phyloP scores from a whole-genome alignment of 2,113 vertebrate species.

The Bettongia penicillata region DNA sequence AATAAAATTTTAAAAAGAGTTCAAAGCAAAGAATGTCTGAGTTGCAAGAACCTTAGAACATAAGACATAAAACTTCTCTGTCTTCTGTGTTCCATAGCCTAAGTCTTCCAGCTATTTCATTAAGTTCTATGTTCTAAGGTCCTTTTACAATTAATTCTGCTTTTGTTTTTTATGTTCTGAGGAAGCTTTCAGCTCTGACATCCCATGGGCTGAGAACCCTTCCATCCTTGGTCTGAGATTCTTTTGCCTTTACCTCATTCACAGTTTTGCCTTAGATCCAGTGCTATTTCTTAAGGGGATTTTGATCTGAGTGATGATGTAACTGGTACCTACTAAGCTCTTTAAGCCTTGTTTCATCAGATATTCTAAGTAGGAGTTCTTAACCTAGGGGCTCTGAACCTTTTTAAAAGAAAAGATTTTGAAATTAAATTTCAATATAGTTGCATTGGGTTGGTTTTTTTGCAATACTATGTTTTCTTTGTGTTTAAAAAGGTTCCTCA shows the following conservation, averaged over 20 bases:
- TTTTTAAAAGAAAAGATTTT: background rate
- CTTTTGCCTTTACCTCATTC: background rate
- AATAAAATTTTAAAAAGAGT: background rate
- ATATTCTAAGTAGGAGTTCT: background rate
- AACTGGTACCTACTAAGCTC: background rate
- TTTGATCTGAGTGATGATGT: background rate
- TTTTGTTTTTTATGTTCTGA: background rate
- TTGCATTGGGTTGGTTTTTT: background rate
- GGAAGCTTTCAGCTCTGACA: background rate
- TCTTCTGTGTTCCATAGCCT: background rate
- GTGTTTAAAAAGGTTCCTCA: background rate
- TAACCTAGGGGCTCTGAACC: background rate
- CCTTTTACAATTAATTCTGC: background rate
- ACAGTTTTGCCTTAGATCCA: background rate
- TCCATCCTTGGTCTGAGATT: background rate
- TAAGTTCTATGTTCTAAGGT: background rate
- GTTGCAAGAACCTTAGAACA: background rate
- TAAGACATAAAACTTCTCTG: background rate
- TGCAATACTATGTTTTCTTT: background rate
- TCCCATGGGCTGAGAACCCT: background rate
- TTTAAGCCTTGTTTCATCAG: background rate
- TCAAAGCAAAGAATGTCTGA: background rate
- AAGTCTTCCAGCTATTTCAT: background rate
- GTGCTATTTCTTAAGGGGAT: background rate
- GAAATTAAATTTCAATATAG: background rate